Percentiles rank a stretch among this genome's conserved stretches.
Conservation (phyloP, 2,797 vertebrate genomes). For the Oreortyx pictus region DNA sequence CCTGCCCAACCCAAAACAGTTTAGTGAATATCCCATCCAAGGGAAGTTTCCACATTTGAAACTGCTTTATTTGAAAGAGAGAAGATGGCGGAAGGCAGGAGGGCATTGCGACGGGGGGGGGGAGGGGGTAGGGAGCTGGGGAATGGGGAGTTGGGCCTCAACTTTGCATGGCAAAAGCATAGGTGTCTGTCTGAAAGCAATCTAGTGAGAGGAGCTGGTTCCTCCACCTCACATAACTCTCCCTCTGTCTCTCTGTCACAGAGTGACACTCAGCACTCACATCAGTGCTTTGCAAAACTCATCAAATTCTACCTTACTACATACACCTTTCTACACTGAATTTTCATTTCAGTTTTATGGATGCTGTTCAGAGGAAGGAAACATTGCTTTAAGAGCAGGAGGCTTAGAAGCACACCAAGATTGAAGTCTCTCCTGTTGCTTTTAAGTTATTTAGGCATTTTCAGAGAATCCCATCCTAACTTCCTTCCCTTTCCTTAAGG, state of each 20-base stretch:
- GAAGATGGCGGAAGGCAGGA: background rate
- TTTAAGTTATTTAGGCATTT: background rate
- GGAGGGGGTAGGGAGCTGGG: background rate
- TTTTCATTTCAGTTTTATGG: background rate
- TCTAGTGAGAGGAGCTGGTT: background rate
- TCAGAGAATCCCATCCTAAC: background rate
- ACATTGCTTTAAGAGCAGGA: background rate
- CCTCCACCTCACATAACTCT: background rate
- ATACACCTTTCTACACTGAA: background rate
- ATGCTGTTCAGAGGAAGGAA: background rate
- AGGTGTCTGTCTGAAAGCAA: constrained; percentile 41
- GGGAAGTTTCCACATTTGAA: background rate
- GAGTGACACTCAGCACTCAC: background rate
- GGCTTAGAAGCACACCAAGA: background rate
- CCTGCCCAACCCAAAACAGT: background rate
- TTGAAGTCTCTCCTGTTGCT: background rate
- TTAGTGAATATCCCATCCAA: background rate
- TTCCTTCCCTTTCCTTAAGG: background rate
- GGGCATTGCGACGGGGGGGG: constrained; percentile 23
- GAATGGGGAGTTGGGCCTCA: constrained; percentile 11
- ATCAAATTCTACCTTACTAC: background rate
- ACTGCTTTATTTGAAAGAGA: background rate
- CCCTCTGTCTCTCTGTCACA: background rate
- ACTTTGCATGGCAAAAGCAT: background rate
- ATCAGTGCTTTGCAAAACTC: background rate